Evolutionary conservation across 2,888 invertebrate genomes (phyloP), one percentile per base, ranked within the genome.

Genomic region (Biston betularia): DNA sequence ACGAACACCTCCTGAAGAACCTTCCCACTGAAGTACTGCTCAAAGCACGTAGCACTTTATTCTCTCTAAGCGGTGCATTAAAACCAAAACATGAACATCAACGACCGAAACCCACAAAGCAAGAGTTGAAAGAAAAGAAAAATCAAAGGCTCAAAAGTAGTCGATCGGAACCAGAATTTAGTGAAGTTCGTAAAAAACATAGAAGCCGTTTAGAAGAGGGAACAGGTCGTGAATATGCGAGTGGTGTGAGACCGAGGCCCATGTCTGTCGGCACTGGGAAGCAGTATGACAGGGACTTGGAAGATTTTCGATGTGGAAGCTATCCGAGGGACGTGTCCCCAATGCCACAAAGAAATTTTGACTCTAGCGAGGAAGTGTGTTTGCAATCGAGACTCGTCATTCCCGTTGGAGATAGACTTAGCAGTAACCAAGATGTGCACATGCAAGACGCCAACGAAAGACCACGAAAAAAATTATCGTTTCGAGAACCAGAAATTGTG

Each of bases 381-480:
- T 85, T 93, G 10, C 90, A 93, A 65, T 90, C 94, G 12, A 88
- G 90, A 14, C 81, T 93, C 9, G 86, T 89, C 69, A 85, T 93
- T 73, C 93, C 93, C 6, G 84, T 87, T 49, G 72, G 85, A 75
- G 88, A 94, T 82, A 94, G 86, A 89, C 89, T 80, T 76, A 79
- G 75, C 76, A 79, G 76, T 61, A 79, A 75, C 66, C 85, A 83
- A 73, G 92, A 92, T 45, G 73, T 83, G 33, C 83, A 83, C 53
- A 74, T 77, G 61, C 87, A 81, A 53, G 94, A 93, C 55, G 69
- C 76, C 34, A 84, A 84, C 75, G 96, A 95, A 80, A 93, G 96
- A 76, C 97, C 97, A 0, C 94, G 97, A 62, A 98, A 98, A 86
- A 98, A 98, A 85, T 90, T 98, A 11, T 98, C 97, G 9, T 98